Evolutionary conservation across 2,888 invertebrate species (phyloP).

Genomic region (Thalpophila matura): DNA sequence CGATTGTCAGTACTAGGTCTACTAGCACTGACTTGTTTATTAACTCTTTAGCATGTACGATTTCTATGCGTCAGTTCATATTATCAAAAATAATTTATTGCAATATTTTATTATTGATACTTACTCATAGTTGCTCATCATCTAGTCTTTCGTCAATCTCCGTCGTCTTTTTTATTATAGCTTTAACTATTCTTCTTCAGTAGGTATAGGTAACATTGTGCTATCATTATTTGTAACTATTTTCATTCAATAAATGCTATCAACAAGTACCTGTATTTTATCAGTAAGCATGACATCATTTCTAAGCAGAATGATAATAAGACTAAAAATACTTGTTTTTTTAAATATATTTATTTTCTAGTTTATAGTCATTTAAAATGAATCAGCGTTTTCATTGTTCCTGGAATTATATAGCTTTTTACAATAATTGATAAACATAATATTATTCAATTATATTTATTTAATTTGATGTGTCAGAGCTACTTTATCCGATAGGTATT

Average conservation of each 20-base stretch:
- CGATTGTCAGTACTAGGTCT: not conserved
- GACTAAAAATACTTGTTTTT: conserved; percentile 3
- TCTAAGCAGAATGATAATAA: not conserved
- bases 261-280: conserved; percentile 15
- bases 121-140: not conserved
- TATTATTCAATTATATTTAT: conserved; percentile 7
- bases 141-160: not conserved
- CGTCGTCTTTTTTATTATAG: not conserved
- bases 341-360: not conserved
- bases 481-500: conserved; percentile 7
- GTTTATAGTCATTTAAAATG: conserved; percentile 11
- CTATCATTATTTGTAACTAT: conserved; percentile 3
- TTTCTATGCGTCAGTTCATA: too few relatives aligned
- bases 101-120: not conserved
- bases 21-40: not conserved
- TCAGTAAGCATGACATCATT: conserved; percentile 47
- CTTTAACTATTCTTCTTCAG: not conserved
- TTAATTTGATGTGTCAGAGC: conserved; percentile 41
- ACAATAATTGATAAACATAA: conserved; percentile 1
- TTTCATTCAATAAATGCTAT: conserved; percentile 19
- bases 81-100: too few relatives aligned
- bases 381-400: conserved; percentile 40
- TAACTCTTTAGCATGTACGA: not conserved
- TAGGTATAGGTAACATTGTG: not conserved
- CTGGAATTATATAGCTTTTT: conserved; percentile 14